Base-by-base conservation (phyloP, 2,888 invertebrate genomes). In the Hemicrepidius hirtus region DNA sequence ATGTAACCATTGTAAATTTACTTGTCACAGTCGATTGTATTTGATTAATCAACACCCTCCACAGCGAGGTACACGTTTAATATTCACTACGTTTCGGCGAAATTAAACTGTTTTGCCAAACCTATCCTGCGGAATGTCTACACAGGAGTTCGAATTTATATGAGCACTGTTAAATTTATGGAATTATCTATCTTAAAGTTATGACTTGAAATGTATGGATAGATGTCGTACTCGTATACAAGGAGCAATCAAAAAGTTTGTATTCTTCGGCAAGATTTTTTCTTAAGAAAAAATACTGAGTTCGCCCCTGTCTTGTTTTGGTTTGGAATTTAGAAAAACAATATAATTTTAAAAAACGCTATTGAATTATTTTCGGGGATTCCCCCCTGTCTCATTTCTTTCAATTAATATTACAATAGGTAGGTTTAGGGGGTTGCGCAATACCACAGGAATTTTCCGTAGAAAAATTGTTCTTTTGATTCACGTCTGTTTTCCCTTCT, bases 31-130 rank as follows among this genome's bases (percentile, higher is more conserved):
- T 53, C 66, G 60, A 71, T 53, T 66, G 41, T 60, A 62, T 53
- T 71, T 71, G 65, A 71, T 71, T 71, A 71, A 71, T 66, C 66
- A 66, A 62, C 66, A 53, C 66, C 59, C 66, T 65, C 60, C 40
- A 49, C 28, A 13, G 71, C 50, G 44, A 71, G 35, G 60, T 65
- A 65, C 65, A 60, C 60, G 60, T 66, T 71, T 73, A 73, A 68
- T 73, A 73, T 68, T 68, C 73, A 57, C 68, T 50, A 63, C 64
- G 49, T 64, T 59, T 20, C 24, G 57, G 68, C 41, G 35, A 73
- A 73, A 73, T 73, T 73, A 73, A 73, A 73, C 68, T 64, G 68
- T 68, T 73, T 68, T 68, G 62, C 64, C 49, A 68, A 68, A 68
- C 64, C 68, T 53, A 62, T 63, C 57, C 68, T 68, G 68, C 59